Conservation (phyloP, 2,888 invertebrate species). For the Eristalis pertinax region DNA sequence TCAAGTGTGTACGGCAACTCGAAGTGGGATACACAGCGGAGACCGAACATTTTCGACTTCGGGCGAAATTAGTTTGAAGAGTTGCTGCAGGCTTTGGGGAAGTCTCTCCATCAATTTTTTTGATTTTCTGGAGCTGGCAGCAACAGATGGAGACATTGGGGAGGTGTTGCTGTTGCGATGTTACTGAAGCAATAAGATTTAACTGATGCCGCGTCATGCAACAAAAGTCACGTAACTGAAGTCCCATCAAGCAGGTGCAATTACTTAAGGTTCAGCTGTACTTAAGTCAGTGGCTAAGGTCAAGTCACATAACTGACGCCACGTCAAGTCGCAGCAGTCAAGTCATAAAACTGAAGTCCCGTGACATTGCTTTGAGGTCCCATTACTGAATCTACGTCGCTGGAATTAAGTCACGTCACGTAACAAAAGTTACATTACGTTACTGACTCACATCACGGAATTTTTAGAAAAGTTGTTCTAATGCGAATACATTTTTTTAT, state of each 20-base stretch:
- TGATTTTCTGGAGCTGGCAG: neutral
- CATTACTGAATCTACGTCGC: too few species aligned
- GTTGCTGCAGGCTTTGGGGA: neutral
- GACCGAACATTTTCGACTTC: neutral
- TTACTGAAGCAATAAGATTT: neutral
- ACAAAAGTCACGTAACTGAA: neutral
- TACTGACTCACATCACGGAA: neutral
- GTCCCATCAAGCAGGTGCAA: neutral
- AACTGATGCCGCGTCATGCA: neutral
- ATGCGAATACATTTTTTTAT: neutral
- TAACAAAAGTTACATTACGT: neutral
- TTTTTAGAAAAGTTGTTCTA: neutral
- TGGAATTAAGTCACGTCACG: neutral
- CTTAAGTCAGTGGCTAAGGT: neutral
- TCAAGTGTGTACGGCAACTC: neutral
- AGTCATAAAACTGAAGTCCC: neutral
- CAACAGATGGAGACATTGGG: neutral
- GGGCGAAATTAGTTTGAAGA: neutral
- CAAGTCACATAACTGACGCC: neutral
- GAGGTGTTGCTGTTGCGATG: neutral
- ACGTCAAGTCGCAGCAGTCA: neutral
- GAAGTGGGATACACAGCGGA: too few species aligned
- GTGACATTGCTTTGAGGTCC: too few species aligned
- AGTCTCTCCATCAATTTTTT: too few species aligned
- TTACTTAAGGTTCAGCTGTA: neutral